These are phyloP conservation scores for Fissipunctia ypsillon DNA, from an alignment of 2,888 invertebrate genomes.

Conservation along the genomic window DNA sequence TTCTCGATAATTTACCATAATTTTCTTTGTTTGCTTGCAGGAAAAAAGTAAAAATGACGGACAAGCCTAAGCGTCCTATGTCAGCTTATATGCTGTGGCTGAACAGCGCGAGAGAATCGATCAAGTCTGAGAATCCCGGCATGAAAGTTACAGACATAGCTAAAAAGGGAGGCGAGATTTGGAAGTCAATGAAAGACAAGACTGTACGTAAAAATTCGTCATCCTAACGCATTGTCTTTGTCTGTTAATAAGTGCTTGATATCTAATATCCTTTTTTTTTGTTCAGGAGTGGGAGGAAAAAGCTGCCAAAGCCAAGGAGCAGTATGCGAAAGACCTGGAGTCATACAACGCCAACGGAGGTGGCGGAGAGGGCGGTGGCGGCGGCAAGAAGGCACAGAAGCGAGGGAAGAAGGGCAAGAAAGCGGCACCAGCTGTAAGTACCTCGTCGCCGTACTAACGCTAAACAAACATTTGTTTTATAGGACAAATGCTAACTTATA, in stretches of 20 bases:
- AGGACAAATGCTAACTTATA: conserved; percentile 16
- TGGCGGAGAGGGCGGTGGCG: conserved; percentile 87
- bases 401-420: conserved; percentile 90
- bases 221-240: conserved; percentile 37
- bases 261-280: conserved; percentile 42
- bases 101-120: conserved; percentile 95
- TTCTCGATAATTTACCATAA: conserved; percentile 63
- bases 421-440: conserved; percentile 85
- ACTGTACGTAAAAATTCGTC: conserved; percentile 90
- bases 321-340: conserved; percentile 96
- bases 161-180: conserved; percentile 98
- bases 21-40: conserved; percentile 78
- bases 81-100: conserved; percentile 99
- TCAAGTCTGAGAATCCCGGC: conserved; percentile 97
- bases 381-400: conserved; percentile 90
- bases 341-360: conserved; percentile 96
- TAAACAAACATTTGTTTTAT: conserved; percentile 1
- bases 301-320: conserved; percentile 96
- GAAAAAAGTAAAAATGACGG: conserved; percentile 93
- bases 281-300: conserved; percentile 97
- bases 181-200: conserved; percentile 97
- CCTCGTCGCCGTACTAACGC: background rate
- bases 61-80: conserved; percentile 98
- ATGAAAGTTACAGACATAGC: conserved; percentile 97
- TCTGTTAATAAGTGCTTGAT: conserved; percentile 23